Conservation (phyloP, 2,888 invertebrate genomes). For the Ectemnius lituratus region DNA sequence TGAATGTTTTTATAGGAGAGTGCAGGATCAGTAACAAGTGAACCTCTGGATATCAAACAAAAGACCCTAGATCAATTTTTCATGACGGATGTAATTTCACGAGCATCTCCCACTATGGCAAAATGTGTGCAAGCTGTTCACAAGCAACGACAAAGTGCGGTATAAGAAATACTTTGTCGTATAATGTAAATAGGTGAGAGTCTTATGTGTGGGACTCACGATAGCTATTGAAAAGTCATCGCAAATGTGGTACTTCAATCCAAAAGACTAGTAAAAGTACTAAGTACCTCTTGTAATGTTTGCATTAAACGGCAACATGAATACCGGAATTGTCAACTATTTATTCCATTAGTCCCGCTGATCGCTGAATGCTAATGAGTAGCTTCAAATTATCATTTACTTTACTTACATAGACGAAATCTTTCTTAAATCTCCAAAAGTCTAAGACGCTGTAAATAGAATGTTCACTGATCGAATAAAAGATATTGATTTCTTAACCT, state of each 20-base stretch:
- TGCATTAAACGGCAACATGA: slow-evolving; percentile 3
- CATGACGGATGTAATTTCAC: slow-evolving; percentile 97
- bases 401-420: too few relatives aligned
- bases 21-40: slow-evolving; percentile 59
- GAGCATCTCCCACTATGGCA: slow-evolving; percentile 99
- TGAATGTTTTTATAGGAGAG: slow-evolving; percentile 56
- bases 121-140: slow-evolving; percentile 96
- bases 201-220: slow-evolving; percentile 2
- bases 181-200: slow-evolving; percentile 47
- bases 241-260: slow-evolving; percentile 22
- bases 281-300: slow-evolving; percentile 5
- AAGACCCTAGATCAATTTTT: slow-evolving; percentile 90
- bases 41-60: slow-evolving; percentile 84
- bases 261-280: slow-evolving; percentile 13
- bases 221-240: slow-evolving; percentile 20
- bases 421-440: slow-evolving; percentile 3
- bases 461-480: slow-evolving; percentile 2
- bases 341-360: slow-evolving; percentile 7
- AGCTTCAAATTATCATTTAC: too few relatives aligned
- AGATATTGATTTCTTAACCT: not conserved
- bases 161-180: slow-evolving; percentile 34
- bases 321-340: slow-evolving; percentile 16
- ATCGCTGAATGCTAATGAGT: not conserved
- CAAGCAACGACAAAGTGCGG: slow-evolving; percentile 80
- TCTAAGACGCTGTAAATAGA: slow-evolving; percentile 7